Conservation (phyloP, 2,888 invertebrate genomes). For the Odontothrips loti region DNA sequence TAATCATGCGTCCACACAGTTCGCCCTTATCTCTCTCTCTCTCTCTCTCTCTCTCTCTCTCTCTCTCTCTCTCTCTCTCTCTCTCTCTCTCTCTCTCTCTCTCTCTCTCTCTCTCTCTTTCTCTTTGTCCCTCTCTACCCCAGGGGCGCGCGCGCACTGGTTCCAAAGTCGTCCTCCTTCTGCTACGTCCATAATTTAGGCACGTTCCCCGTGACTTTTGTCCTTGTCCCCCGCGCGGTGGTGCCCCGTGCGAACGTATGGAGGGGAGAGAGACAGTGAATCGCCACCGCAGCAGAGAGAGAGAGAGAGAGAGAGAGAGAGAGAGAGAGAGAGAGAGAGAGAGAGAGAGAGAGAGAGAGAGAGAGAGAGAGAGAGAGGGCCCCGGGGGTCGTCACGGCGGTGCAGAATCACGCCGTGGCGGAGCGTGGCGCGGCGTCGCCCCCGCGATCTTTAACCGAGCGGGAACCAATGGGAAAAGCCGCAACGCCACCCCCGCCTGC, state of each 20-base stretch:
- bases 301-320: slow-evolving; percentile 18
- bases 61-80: slow-evolving; percentile 32
- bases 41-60: slow-evolving; percentile 33
- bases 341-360: neutral
- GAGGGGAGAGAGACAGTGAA: neutral
- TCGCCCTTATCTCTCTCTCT: slow-evolving; percentile 32
- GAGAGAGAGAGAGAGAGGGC: slow-evolving; percentile 29
- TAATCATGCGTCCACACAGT: no score
- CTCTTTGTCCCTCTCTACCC: slow-evolving; percentile 27
- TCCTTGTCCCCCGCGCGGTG: no score
- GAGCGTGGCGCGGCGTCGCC: neutral
- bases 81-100: slow-evolving; percentile 29
- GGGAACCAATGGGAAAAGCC: slow-evolving; percentile 29
- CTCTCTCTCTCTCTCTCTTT: slow-evolving; percentile 30
- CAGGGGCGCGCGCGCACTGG: slow-evolving; percentile 30
- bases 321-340: slow-evolving; percentile 29
- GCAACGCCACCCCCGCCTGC: slow-evolving; percentile 28
- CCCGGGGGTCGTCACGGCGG: slow-evolving; percentile 29
- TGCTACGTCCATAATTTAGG: slow-evolving; percentile 33
- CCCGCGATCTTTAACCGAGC: slow-evolving; percentile 21
- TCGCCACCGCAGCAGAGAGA: neutral
- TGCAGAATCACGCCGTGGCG: slow-evolving; percentile 24
- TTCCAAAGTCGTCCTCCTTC: slow-evolving; percentile 31
- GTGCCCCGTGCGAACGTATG: neutral
- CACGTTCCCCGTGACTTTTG: slow-evolving; percentile 28